These are phyloP conservation scores for Epinotia demarniana DNA, from an alignment of 2,888 invertebrate genomes.

Conservation along the genomic window DNA sequence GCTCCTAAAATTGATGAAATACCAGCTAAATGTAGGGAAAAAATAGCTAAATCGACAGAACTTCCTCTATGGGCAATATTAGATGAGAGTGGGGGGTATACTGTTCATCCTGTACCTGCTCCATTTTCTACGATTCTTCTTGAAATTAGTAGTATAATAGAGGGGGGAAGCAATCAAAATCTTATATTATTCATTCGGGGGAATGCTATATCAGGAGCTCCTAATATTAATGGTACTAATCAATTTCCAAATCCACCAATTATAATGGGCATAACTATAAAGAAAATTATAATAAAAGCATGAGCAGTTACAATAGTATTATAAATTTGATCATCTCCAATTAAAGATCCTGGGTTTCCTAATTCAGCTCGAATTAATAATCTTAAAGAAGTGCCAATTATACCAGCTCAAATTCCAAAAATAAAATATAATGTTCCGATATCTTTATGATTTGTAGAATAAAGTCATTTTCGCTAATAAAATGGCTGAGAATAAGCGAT, in stretches of 20 bases:
- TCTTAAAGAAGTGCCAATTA: constrained; percentile 89
- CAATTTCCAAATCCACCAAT: constrained; percentile 94
- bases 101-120: constrained; percentile 91
- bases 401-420: constrained; percentile 87
- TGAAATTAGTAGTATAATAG: constrained; percentile 86
- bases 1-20: constrained; percentile 90
- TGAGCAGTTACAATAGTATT: constrained; percentile 92
- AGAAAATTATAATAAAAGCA: constrained; percentile 94
- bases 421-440: constrained; percentile 90
- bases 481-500: constrained; percentile 86
- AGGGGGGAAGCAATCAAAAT: constrained; percentile 91
- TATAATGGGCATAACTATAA: constrained; percentile 89
- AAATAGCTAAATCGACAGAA: constrained; percentile 91
- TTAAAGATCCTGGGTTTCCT: constrained; percentile 86
- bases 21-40: constrained; percentile 90
- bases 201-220: constrained; percentile 92
- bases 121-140: constrained; percentile 88
- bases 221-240: constrained; percentile 90
- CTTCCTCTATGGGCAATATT: constrained; percentile 87
- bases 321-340: constrained; percentile 91
- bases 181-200: constrained; percentile 94
- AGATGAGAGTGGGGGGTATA: constrained; percentile 88
- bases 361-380: constrained; percentile 90
- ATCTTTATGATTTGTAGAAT: constrained; percentile 90
- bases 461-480: constrained; percentile 87